Evolutionary conservation across 2,797 vertebrate genomes (phyloP).

Genomic region (Sebastes diaconus): DNA sequence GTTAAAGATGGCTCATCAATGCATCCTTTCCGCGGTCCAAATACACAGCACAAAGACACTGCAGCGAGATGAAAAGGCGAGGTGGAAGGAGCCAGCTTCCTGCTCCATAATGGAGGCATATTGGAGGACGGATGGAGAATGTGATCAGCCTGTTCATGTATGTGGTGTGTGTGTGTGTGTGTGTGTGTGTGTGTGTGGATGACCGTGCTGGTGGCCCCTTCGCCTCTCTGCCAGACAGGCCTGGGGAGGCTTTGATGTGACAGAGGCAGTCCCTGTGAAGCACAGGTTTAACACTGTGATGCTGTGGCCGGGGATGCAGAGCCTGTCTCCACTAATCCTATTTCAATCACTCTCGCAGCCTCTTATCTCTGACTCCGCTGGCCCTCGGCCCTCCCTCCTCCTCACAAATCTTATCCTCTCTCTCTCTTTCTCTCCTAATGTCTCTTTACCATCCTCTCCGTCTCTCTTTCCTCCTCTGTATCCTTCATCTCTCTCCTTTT

Average conservation of each 20-base stretch:
- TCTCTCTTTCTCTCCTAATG: conserved; percentile 18
- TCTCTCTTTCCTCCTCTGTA: conserved; percentile 31
- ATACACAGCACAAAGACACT: conserved; percentile 60
- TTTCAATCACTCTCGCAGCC: conserved; percentile 81
- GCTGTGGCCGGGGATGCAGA: conserved; percentile 73
- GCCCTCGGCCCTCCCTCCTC: conserved; percentile 62
- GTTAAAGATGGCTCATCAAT: conserved; percentile 76
- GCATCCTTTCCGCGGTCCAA: conserved; percentile 61
- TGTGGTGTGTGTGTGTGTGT: conserved; percentile 15
- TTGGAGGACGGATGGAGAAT: conserved; percentile 43
- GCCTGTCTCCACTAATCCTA: conserved; percentile 81
- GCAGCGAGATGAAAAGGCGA: conserved; percentile 62
- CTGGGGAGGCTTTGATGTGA: conserved; percentile 79
- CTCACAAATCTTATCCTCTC: conserved; percentile 56
- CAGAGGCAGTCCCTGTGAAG: conserved; percentile 75
- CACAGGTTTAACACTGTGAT: conserved; percentile 74
- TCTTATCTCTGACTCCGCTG: conserved; percentile 77
- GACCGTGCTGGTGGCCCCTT: conserved; percentile 64
- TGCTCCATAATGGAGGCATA: conserved; percentile 59
- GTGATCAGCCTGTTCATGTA: conserved; percentile 56
- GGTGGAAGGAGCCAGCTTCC: conserved; percentile 57
- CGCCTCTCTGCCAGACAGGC: conserved; percentile 66
- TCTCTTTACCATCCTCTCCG: conserved; percentile 29
- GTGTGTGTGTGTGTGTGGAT: conserved; percentile 17
- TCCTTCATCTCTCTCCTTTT: conserved; percentile 41